These are phyloP conservation scores for Erethizon dorsatum DNA, from an alignment of 2,797 vertebrate species.

Conservation along the genomic window DNA sequence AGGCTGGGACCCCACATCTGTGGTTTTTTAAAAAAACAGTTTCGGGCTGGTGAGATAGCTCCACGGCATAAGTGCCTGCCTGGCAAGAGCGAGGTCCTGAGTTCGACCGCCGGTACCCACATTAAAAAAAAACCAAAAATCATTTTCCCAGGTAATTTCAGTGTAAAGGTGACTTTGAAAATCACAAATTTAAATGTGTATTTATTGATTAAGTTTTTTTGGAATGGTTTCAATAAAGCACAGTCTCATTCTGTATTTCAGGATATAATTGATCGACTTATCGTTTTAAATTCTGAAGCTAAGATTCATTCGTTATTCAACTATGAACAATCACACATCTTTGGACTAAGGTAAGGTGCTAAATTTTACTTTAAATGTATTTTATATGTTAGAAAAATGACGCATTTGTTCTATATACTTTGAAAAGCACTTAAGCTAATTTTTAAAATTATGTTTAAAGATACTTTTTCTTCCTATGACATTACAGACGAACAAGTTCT, in stretches of 20 bases:
- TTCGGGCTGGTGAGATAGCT: not conserved
- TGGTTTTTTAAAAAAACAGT: not conserved
- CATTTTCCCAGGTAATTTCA: not conserved
- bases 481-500: slow-evolving; percentile 7
- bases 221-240: not conserved
- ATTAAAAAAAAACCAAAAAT: no score
- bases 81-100: no score
- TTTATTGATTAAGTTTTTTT: slow-evolving; percentile 67
- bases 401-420: not conserved
- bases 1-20: not conserved
- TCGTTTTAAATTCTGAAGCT: slow-evolving; percentile 95
- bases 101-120: no score
- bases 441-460: slow-evolving; percentile 10
- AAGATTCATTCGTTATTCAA: slow-evolving; percentile 98
- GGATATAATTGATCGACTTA: slow-evolving; percentile 97
- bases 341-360: slow-evolving; percentile 96
- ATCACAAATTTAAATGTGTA: not conserved
- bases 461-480: not conserved
- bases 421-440: slow-evolving; percentile 4
- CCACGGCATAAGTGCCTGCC: no score
- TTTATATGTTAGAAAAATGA: slow-evolving; percentile 2
- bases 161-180: slow-evolving; percentile 25
- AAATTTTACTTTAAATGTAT: slow-evolving; percentile 67
- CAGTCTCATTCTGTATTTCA: slow-evolving; percentile 86
- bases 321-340: slow-evolving; percentile 97